Conservation (phyloP, 30 jellyfish, hydroid and myxozoan genomes). For the Cassiopea andromeda region DNA sequence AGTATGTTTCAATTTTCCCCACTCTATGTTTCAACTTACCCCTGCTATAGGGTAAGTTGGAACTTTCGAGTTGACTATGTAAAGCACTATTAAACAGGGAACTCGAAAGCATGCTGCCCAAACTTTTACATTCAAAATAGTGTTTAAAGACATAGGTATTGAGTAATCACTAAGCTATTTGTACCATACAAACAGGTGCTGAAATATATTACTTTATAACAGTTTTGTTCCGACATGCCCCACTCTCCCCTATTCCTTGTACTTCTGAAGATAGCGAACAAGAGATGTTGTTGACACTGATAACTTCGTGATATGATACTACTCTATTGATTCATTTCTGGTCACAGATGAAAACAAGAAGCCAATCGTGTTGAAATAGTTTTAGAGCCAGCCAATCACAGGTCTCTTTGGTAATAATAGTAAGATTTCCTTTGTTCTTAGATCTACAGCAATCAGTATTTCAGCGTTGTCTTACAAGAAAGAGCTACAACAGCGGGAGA, state of each 20-base stretch:
- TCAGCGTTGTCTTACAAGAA: not conserved
- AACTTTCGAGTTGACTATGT: too few species aligned
- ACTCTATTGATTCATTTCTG: not conserved
- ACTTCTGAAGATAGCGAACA: not conserved
- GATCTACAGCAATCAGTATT: not conserved
- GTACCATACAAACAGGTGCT: too few species aligned
- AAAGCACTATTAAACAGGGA: not conserved
- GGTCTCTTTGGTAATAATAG: not conserved
- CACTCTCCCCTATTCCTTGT: constrained; percentile 11
- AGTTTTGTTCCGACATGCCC: constrained; percentile 23
- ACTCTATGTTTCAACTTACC: too few species aligned
- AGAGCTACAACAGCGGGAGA: not conserved
- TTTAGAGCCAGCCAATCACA: not conserved
- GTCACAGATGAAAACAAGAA: not conserved
- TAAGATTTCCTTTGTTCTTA: not conserved
- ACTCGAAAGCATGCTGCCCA: not conserved
- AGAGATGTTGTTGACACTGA: not conserved
- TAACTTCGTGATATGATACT: not conserved
- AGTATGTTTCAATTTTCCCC: not conserved
- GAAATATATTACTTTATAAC: not conserved
- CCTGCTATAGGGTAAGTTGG: too few species aligned
- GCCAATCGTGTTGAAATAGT: not conserved
- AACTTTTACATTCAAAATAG: too few species aligned
- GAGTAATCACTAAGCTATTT: too few species aligned
- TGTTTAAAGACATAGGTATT: too few species aligned